These are phyloP conservation scores for Naja naja DNA, from an alignment of 2,113 vertebrate genomes.

Conservation along the genomic window DNA sequence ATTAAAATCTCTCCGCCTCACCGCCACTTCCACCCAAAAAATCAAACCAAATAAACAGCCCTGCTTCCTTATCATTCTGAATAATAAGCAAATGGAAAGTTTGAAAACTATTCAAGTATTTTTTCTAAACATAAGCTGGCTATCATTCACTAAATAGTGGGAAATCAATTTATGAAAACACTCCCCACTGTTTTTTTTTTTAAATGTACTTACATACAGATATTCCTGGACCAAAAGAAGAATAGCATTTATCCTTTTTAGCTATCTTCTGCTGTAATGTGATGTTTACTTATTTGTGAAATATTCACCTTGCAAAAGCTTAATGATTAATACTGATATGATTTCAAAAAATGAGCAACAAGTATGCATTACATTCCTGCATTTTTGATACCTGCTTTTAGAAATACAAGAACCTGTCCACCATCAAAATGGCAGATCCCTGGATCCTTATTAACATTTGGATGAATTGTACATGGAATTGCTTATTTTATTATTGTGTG, in stretches of 20 bases:
- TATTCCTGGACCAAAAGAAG: neutral
- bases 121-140: neutral
- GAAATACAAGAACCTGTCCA: neutral
- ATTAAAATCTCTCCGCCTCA: neutral
- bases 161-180: neutral
- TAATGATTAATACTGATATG: neutral
- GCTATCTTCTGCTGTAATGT: neutral
- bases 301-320: constrained; percentile 7
- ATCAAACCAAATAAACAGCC: neutral
- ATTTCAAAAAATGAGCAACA: neutral
- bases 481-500: neutral
- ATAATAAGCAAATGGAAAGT: neutral
- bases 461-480: neutral
- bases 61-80: neutral
- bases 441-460: neutral
- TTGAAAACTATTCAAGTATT: neutral
- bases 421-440: neutral
- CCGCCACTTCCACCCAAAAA: neutral
- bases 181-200: neutral
- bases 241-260: neutral
- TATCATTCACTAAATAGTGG: neutral
- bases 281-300: neutral
- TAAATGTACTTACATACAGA: neutral
- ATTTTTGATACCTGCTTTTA: neutral
- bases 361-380: neutral